A percentile compares a stretch with the other conserved stretches of the same genome.
These are phyloP conservation scores for Tanypteryx hageni DNA, from an alignment of 2,888 invertebrate species.

Conservation along the genomic window DNA sequence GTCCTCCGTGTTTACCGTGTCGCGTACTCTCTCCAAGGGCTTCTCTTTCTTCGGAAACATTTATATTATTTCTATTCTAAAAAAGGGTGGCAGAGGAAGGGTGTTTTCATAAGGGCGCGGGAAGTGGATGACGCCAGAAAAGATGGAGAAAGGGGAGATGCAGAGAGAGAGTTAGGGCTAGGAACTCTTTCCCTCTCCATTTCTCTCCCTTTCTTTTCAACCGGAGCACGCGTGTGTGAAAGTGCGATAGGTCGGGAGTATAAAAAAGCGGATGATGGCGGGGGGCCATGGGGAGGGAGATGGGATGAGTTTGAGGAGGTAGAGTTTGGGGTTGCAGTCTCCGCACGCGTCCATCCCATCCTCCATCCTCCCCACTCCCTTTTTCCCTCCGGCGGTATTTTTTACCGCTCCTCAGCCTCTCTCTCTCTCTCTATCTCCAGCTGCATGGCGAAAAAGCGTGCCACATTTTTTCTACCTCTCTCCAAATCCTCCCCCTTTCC, in stretches of 20 bases:
- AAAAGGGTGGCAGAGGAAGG: too few species aligned
- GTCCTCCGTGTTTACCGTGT: background rate
- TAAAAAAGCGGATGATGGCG: constrained; percentile 8
- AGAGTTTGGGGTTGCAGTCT: background rate
- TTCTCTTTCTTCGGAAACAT: too few species aligned
- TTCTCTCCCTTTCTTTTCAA: background rate
- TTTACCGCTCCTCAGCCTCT: background rate
- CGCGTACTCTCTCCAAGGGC: too few species aligned
- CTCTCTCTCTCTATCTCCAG: background rate
- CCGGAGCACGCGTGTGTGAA: constrained; percentile 5
- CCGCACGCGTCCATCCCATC: background rate
- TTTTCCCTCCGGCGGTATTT: constrained; percentile 25
- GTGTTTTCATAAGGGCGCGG: too few species aligned
- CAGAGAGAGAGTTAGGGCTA: too few species aligned
- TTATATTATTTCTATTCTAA: too few species aligned
- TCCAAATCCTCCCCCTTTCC: background rate
- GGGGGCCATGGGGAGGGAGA: background rate
- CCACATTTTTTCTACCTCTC: constrained; percentile 22
- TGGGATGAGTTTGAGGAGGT: background rate
- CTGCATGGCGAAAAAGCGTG: constrained; percentile 64
- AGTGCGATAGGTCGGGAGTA: constrained; percentile 12
- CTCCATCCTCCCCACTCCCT: background rate
- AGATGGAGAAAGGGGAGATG: too few species aligned
- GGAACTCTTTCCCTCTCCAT: too few species aligned
- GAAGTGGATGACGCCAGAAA: too few species aligned